A percentile compares a stretch with the other conserved stretches of the same genome.
These are phyloP conservation scores for Gopherus flavomarginatus DNA, from an alignment of 2,113 vertebrate species.

Conservation along the genomic window DNA sequence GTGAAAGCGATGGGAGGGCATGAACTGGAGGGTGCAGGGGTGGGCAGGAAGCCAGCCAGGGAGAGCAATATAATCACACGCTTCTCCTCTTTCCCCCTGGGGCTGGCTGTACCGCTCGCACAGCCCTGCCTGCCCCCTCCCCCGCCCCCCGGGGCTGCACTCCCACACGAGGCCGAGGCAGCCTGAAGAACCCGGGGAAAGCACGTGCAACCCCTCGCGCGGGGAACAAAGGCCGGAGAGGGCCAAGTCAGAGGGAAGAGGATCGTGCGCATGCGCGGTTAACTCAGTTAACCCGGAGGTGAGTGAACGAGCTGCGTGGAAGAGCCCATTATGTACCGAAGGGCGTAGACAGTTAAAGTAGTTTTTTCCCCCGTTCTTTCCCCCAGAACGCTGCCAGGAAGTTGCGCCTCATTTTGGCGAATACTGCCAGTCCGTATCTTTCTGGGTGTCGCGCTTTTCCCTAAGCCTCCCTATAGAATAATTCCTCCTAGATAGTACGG, in stretches of 20 bases:
- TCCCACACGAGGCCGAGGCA: no score
- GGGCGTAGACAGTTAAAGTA: not conserved
- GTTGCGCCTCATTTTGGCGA: not conserved
- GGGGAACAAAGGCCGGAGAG: no score
- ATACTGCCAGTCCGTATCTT: rapidly evolving
- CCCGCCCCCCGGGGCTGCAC: no score
- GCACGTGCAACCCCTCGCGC: no score
- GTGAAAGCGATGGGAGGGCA: not conserved
- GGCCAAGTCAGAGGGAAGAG: not conserved
- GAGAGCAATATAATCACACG: not conserved
- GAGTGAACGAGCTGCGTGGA: not conserved
- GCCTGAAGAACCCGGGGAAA: no score
- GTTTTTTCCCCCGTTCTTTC: not conserved
- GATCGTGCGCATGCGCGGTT: not conserved
- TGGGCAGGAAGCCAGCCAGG: not conserved
- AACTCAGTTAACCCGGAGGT: not conserved
- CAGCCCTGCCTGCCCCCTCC: no score
- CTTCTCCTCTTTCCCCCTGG: not conserved
- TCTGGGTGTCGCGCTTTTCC: not conserved
- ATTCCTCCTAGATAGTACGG: not conserved
- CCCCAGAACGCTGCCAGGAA: not conserved
- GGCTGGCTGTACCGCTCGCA: no score
- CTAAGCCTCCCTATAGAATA: rapidly evolving
- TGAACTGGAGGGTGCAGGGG: not conserved
- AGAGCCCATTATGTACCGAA: not conserved